phyloP scores from a whole-genome alignment of 2,113 vertebrate genomes.

The Trogon melanurus region DNA sequence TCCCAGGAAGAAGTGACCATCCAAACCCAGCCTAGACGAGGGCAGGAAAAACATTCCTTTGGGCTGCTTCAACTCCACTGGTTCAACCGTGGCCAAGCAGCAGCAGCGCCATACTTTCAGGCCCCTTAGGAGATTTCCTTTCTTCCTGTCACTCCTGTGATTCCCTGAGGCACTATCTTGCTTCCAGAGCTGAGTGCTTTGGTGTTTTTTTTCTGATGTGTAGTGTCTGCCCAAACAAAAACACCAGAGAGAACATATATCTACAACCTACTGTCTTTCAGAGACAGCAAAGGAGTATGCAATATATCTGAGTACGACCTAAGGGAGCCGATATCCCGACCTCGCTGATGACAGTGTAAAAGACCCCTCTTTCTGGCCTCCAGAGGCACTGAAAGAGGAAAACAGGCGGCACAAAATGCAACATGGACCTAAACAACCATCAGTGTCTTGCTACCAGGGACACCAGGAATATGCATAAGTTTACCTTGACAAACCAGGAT shows the following conservation, averaged over 20 bases:
- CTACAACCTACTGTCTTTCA: not conserved
- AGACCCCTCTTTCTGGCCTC: not conserved
- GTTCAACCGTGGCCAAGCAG: not conserved
- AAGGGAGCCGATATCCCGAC: not conserved
- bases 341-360: not conserved
- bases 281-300: not conserved
- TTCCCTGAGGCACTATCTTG: not conserved
- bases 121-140: not conserved
- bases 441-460: not conserved
- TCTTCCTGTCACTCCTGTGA: not conserved
- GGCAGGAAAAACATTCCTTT: not conserved
- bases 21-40: not conserved
- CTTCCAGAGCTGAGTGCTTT: not conserved
- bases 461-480: not conserved
- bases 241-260: not conserved
- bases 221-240: not conserved
- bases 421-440: not conserved
- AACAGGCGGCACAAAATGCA: not conserved
- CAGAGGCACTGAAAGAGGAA: not conserved
- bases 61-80: not conserved
- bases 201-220: not conserved
- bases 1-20: rapidly evolving
- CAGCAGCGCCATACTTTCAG: not conserved
- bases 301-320: not conserved
- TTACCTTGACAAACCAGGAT: not conserved